Base-by-base conservation (phyloP, 2,113 vertebrate genomes). In the Dunckerocampus dactyliophorus region DNA sequence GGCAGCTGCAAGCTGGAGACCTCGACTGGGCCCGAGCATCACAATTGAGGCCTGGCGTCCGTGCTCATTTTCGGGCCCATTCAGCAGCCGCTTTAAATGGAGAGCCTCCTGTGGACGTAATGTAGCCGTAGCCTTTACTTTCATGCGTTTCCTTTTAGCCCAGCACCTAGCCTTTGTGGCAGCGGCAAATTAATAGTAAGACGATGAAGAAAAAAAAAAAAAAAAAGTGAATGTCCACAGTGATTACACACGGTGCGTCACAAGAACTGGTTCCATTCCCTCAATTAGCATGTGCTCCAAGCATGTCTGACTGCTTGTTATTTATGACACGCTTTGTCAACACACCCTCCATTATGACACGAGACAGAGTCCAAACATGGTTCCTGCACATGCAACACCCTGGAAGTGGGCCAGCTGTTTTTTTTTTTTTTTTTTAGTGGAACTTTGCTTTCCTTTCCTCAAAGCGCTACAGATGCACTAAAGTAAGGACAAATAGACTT, bases 1-100 rank as follows among this genome's bases (percentile, higher is more conserved):
- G 88, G 87, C 90, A 90, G 89, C 90, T 91, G 87, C 82, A 81
- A 82, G 87, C 83, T 81, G 83, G 84, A 85, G 84, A 80, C 84
- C 69, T 69, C 77, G 65, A 77, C 74, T 63, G 74, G 83, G 76
- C 76, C 64, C 69, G 82, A 83, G 82, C 71, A 81, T 69, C 72
- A 61, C 73, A 53, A 85, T 83, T 82, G 79, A 87, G 64, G 71
- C 69, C 84, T 78, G 71, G 69, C 57, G 65, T 76, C 76, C 65
- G 77, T 85, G 85, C 81, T 84, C 72, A 79, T 82, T 81, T 78
- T 74, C 74, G 31, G 31, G 67, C 80, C 80, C 82, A 85, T 85
- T 84, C 84, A 83, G 69, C 67, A 48, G 5, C 75, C 62, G 72
- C 72, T 83, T 87, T 77, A 77, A 69, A 82, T 77, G 72, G 77